Base-by-base conservation (phyloP, 2,797 vertebrate species). In the Hippoglossus hippoglossus region DNA sequence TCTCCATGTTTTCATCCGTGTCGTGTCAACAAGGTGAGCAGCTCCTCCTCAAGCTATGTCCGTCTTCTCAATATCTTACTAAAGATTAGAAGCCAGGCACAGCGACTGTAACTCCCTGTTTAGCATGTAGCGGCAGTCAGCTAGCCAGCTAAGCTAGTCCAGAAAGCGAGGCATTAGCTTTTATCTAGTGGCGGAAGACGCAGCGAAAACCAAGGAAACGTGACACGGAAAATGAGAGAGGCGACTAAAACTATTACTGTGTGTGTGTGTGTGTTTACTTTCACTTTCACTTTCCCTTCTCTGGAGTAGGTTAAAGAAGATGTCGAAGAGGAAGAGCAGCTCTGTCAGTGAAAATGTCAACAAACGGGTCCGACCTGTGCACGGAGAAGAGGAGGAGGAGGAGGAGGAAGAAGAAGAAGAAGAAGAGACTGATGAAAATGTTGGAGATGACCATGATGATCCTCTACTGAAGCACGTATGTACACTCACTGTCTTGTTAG, bases 251-350 rank as follows among this genome's bases (percentile, higher is more conserved):
- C 28, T 28, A 28, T 28, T 28, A 28, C 28, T 28, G 28, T 28
- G 28, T 28, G 28, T 28, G 36, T 13, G 36, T 18, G 15, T 19
- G 15, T 4, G 34, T 6, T 36, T 36, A 10, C 34, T 1, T 31
- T 31, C 9, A 31, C 36, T 80, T 83, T 81, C 57, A 63, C 60
- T 84, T 78, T 88, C 58, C 0, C 49, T 70, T 63, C 8, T 0
- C 9, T 0, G 0, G 49, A 34, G 51, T 28, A 5, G 31, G 11
- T 28, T 15, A 5, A 10, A 26, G n/a, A 70, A 71, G 16, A 95
- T 95, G 95, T 93, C 94, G 1, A 94, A 95, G 68, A 88, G 93
- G 41, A 93, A 89, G 55, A 87, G 79, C 68, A 75, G 15, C 26
- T 19, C 83, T 15, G 41, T 13, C 12, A 21, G 2, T 15, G 79